phyloP scores from a whole-genome alignment of 1,140 invertebrate genomes.

The Bombus huntii region DNA sequence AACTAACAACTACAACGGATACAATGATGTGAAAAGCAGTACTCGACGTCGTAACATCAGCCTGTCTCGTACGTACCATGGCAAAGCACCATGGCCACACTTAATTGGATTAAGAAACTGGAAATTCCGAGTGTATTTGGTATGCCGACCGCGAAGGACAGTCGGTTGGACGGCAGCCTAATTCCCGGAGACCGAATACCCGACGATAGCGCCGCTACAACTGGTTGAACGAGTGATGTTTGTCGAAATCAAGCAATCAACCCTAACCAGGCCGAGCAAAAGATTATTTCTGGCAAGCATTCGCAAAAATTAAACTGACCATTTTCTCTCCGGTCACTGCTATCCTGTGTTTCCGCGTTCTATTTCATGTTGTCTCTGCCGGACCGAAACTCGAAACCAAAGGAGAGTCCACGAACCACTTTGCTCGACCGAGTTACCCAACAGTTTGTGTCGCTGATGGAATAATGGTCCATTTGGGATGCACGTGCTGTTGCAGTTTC shows the following conservation, averaged over 20 bases:
- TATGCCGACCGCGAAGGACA: conserved; percentile 61
- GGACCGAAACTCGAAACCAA: conserved; percentile 8
- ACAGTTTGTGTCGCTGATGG: conserved; percentile 80
- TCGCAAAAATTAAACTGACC: conserved; percentile 68
- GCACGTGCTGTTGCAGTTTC: conserved; percentile 76
- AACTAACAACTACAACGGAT: neutral
- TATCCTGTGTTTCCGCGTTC: neutral
- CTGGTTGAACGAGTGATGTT: conserved; percentile 64
- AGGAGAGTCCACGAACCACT: conserved; percentile 57
- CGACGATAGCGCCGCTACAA: conserved; percentile 47
- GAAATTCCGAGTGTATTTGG: conserved; percentile 60
- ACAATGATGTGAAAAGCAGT: neutral
- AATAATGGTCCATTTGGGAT: conserved; percentile 82
- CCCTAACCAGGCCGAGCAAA: conserved; percentile 44
- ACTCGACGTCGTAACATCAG: neutral
- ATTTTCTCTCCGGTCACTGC: conserved; percentile 17
- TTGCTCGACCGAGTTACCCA: conserved; percentile 77
- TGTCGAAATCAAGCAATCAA: conserved; percentile 76
- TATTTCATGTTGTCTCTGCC: neutral
- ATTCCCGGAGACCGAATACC: conserved; percentile 63
- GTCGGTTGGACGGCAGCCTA: conserved; percentile 70
- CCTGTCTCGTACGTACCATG: conserved; percentile 4
- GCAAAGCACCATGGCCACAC: conserved; percentile 13
- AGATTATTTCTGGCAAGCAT: conserved; percentile 71
- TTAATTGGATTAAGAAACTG: conserved; percentile 72